Evolutionary conservation across 2,888 invertebrate species (phyloP).

Genomic region (Metopia argyrocephala): DNA sequence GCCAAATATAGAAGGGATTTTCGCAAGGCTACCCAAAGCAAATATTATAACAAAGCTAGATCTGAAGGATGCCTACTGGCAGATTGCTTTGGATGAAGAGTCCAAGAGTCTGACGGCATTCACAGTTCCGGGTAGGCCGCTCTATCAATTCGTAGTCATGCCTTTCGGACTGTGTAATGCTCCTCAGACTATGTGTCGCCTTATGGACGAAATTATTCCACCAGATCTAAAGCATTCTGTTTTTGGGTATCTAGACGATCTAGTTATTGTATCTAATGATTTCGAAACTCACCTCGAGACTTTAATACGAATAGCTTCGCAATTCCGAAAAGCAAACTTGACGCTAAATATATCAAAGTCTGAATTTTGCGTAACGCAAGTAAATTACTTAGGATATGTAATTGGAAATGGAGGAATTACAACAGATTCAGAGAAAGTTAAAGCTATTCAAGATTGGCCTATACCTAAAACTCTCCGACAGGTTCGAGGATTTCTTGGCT

Average conservation of each 20-base stretch:
- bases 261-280: neutral
- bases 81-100: too few species aligned
- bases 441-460: too few species aligned
- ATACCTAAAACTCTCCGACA: too few species aligned
- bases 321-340: neutral
- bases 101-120: neutral
- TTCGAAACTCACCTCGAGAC: neutral
- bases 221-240: too few species aligned
- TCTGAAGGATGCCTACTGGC: too few species aligned
- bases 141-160: neutral
- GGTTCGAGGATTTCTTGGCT: conserved; percentile 61
- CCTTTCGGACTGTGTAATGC: neutral
- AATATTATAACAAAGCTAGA: neutral
- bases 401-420: too few species aligned
- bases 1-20: too few species aligned
- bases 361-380: neutral
- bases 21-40: neutral
- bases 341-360: neutral
- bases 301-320: too few species aligned
- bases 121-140: neutral
- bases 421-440: too few species aligned
- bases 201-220: neutral
- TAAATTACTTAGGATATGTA: too few species aligned
- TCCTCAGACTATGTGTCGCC: neutral
- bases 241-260: too few species aligned